phyloP scores from a whole-genome alignment of 2,888 invertebrate species.

The Hypomecis punctinalis region DNA sequence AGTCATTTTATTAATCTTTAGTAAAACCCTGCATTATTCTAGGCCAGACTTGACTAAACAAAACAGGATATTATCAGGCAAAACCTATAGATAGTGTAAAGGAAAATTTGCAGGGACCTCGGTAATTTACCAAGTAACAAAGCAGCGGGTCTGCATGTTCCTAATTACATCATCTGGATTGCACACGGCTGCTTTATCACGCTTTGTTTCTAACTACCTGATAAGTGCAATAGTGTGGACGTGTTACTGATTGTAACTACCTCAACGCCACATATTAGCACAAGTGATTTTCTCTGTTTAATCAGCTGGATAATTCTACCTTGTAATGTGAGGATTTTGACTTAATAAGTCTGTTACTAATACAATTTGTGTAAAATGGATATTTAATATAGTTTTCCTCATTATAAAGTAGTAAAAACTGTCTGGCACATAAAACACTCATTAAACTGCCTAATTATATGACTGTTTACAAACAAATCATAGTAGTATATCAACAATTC shows the following conservation, averaged over 20 bases:
- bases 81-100: too few species aligned
- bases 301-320: slow-evolving; percentile 13
- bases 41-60: neutral
- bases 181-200: slow-evolving; percentile 26
- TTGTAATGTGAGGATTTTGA: neutral
- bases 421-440: neutral
- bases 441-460: slow-evolving; percentile 18
- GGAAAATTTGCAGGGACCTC: slow-evolving; percentile 35
- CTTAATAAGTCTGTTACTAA: neutral
- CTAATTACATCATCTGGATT: slow-evolving; percentile 53
- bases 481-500: slow-evolving; percentile 28
- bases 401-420: slow-evolving; percentile 3
- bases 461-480: slow-evolving; percentile 43
- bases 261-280: slow-evolving; percentile 5
- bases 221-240: slow-evolving; percentile 16
- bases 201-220: slow-evolving; percentile 30
- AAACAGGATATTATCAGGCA: too few species aligned
- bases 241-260: slow-evolving; percentile 3
- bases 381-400: neutral
- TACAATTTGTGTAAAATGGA: neutral
- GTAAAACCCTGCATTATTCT: slow-evolving; percentile 14
- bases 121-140: slow-evolving; percentile 11
- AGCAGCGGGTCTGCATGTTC: slow-evolving; percentile 41
- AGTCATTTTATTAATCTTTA: too few species aligned
- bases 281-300: slow-evolving; percentile 25